Evolutionary conservation across 2,888 invertebrate species (phyloP), one percentile per base, ranked within the genome.

Genomic region (Aquatica leii): DNA sequence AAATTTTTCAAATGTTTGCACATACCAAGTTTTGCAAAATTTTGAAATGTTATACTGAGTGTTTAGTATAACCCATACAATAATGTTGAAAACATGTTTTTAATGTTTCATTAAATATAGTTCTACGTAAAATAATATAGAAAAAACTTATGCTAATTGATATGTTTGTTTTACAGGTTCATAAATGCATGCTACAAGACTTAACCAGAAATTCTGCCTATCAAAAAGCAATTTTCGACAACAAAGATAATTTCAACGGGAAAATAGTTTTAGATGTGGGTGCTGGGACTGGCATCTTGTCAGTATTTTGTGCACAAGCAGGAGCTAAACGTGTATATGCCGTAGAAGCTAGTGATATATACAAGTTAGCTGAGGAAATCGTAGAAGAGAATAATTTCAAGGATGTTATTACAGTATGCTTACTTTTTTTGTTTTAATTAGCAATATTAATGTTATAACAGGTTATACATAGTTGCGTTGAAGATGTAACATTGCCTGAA

Each of bases 301-400:
- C 96, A 1, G 83, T 96, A 74, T 94, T 95, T 81, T 94, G 94
- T 80, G 96, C 94, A 0, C 86, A 90, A 81, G 95, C 94, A 24
- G 97, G 97, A n/a, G 97, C 97, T 3, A 87, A 86, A 60, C 89
- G 90, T 79, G 95, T 95, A 0, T 94, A 90, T 79, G 93, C 94
- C 6, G 87, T 95, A 0, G 94, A 95, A 85, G 94, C 93, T 1
- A 92, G 92, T 73, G 85, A 87, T 67, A 80, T 91, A 35, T 90
- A 89, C 2, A 81, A 83, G 73, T 78, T 91, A 52, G 88, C 91
- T 1, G 81, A 86, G 66, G 84, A 89, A 76, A 83, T 92, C 15
- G 86, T 89, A 0, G 85, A 86, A 68, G 92, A 92, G 76, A 95
- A 95, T 79, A 83, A 86, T 15, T 85, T 89, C 62, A 84, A 87